Conservation (phyloP, 2,113 vertebrate genomes). For the Melanostigma gelatinosum region DNA sequence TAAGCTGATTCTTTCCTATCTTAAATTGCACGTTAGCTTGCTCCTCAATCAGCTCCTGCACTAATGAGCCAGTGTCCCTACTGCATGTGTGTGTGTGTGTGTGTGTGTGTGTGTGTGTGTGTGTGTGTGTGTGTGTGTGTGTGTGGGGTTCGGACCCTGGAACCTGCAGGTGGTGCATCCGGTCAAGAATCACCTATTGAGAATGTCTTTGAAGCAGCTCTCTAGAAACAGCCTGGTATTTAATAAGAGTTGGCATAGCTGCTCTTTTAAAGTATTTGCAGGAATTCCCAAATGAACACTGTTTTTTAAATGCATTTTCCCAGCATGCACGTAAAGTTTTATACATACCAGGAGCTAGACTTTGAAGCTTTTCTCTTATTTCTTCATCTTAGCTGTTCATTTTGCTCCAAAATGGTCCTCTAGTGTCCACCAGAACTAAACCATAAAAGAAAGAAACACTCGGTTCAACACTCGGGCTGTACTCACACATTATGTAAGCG, state of each 20-base stretch:
- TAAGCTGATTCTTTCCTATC: not conserved
- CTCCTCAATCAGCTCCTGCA: not conserved
- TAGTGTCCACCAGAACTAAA: not conserved
- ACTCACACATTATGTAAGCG: not conserved
- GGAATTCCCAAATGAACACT: not conserved
- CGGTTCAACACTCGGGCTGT: too few relatives aligned
- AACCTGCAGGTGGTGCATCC: slow-evolving; percentile 25
- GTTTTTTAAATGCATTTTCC: not conserved
- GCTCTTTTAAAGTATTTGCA: not conserved
- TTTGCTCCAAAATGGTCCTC: not conserved
- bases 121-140: slow-evolving; percentile 5
- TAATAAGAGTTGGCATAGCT: not conserved
- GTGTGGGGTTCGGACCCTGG: slow-evolving; percentile 1
- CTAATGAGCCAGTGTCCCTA: not conserved
- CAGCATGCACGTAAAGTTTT: not conserved
- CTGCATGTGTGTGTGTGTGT: slow-evolving; percentile 8
- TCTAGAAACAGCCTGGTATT: not conserved
- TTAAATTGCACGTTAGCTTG: not conserved
- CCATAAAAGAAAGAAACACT: too few relatives aligned
- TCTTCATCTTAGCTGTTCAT: not conserved
- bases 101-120: slow-evolving; percentile 8
- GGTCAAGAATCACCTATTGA: not conserved
- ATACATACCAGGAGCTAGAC: not conserved
- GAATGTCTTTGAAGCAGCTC: not conserved
- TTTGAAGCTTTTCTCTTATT: not conserved